Evolutionary conservation across 2,797 vertebrate genomes (phyloP).

Genomic region (Anabas testudineus): DNA sequence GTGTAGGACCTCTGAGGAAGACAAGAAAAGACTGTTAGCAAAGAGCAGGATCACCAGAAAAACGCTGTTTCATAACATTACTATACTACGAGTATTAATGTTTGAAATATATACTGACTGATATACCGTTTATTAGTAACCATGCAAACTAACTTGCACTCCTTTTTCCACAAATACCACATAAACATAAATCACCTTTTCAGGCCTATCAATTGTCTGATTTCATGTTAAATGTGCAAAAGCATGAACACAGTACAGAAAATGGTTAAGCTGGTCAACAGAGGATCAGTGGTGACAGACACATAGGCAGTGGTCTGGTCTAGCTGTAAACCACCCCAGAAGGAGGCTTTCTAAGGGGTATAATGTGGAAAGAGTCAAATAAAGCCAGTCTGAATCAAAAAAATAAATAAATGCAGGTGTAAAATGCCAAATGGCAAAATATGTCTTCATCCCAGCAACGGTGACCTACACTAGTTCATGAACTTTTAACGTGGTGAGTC

Average conservation of each 20-base stretch:
- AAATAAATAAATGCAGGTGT: constrained; percentile 3
- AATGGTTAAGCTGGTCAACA: constrained; percentile 60
- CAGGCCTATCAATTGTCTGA: background rate
- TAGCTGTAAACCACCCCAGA: constrained; percentile 43
- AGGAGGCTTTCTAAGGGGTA: constrained; percentile 52
- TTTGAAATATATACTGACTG: background rate
- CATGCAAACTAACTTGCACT: constrained; percentile 10
- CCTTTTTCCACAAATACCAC: too few species aligned
- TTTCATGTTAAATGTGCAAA: constrained; percentile 2
- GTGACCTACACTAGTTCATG: constrained; percentile 41
- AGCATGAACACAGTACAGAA: constrained; percentile 9
- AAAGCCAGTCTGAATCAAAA: constrained; percentile 13
- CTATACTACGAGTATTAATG: background rate
- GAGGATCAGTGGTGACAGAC: constrained; percentile 52
- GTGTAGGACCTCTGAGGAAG: constrained; percentile 95
- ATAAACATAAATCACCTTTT: background rate
- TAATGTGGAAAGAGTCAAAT: constrained; percentile 20
- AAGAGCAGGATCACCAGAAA: constrained; percentile 10
- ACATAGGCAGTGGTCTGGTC: constrained; percentile 37
- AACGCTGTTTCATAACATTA: background rate
- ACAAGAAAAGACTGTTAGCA: constrained; percentile 76
- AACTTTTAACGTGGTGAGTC: constrained; percentile 18
- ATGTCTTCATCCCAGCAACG: constrained; percentile 51
- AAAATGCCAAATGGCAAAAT: constrained; percentile 47
- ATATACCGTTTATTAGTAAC: constrained; percentile 34